Base-by-base conservation (phyloP, 2,888 invertebrate genomes). In the Serrognathus titanus region DNA sequence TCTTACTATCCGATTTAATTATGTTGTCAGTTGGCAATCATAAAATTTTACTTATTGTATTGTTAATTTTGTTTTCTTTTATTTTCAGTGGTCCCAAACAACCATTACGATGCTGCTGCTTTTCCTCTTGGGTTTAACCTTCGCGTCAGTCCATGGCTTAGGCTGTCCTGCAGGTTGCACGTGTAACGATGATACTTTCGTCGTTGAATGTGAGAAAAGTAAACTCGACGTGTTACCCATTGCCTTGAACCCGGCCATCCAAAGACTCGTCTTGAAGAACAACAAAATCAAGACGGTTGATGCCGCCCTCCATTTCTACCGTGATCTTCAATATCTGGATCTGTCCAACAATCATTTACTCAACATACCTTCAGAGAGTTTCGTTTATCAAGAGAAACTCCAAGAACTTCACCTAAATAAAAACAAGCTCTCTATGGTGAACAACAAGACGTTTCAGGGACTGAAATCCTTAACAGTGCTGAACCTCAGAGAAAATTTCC, bases 191-290 rank as follows among this genome's bases (percentile, higher is more conserved):
- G 92, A 92, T 64, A 92, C 89, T 8, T 85, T 92, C 64, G 89
- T 90, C 56, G 94, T 94, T 48, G 87, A 87, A 65, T 95, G 94
- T 78, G 87, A 91, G 67, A 88, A 87, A 72, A 92, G 92, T 71
- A 89, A 89, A 65, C 82, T 95, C 59, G 93, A 93, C 79, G 92
- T 93, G 53, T 85, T 95, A 60, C 94, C 94, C 59, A 94, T 94
- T 70, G 91, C 93, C 2, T 81, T 95, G 62, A 95, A 95, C 79
- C 96, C 96, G 40, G 90, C 91, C 69, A 92, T 94, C 62, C 90
- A 91, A 73, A 83, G 92, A 53, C 84, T 94, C 69, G 89, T 92
- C 66, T 85, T 94, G 61, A 86, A 88, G 69, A 90, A 89, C 76
- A 94, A 93, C 76, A 88, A 88, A 70, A 92, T 94, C 69, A 92